phyloP scores from a whole-genome alignment of 2,797 vertebrate species.

The Coracias cyanogaster region DNA sequence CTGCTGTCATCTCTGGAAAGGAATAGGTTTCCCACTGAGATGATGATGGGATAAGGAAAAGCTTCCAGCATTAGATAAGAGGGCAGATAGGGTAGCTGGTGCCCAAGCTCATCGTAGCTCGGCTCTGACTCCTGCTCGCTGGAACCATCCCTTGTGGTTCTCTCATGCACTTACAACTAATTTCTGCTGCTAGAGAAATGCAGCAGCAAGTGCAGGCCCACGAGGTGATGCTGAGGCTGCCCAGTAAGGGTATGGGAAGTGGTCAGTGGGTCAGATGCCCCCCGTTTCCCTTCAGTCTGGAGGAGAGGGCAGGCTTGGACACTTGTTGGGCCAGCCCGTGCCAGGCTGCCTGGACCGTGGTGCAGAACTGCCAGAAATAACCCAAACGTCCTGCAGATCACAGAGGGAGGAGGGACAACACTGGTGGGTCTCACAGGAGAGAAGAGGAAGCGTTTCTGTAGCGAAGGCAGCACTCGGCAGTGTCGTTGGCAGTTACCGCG shows the following conservation, averaged over 20 bases:
- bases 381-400: not conserved
- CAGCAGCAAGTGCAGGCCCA: not conserved
- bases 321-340: not conserved
- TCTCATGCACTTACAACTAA: not conserved
- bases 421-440: not conserved
- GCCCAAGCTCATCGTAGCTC: not conserved
- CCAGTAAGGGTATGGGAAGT: not conserved
- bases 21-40: not conserved
- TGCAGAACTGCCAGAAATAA: not conserved
- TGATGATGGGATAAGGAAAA: not conserved
- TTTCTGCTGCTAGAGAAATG: not conserved
- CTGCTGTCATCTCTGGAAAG: not conserved
- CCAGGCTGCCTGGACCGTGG: not conserved
- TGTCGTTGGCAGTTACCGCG: not conserved
- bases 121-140: not conserved
- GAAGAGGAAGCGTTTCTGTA: not conserved
- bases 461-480: accelerated
- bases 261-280: not conserved
- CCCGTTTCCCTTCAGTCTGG: not conserved
- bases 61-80: not conserved
- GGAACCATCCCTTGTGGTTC: not conserved
- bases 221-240: not conserved
- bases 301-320: not conserved
- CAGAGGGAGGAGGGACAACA: not conserved
- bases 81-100: not conserved